phyloP scores from a whole-genome alignment of 2,888 invertebrate genomes.

The Cataglyphis altisquamis region DNA sequence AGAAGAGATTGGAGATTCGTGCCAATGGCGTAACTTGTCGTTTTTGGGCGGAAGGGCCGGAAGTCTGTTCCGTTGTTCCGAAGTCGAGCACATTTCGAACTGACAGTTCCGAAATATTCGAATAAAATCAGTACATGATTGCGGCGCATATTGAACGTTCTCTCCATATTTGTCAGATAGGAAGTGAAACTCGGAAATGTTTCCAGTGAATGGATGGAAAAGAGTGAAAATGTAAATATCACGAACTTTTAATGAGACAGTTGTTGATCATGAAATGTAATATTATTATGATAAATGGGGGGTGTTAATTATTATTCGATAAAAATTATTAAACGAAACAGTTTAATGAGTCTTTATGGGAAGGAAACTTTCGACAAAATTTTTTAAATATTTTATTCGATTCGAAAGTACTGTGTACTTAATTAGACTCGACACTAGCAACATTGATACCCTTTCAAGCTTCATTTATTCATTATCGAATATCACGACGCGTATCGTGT shows the following conservation, averaged over 20 bases:
- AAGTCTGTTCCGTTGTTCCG: not conserved
- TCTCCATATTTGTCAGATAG: not conserved
- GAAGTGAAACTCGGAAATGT: slow-evolving; percentile 11
- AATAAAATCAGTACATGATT: slow-evolving; percentile 40
- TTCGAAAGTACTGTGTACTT: not conserved
- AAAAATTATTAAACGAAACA: not conserved
- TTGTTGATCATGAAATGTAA: not conserved
- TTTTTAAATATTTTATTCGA: not conserved
- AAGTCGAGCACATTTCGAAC: slow-evolving; percentile 28
- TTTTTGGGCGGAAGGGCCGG: not conserved
- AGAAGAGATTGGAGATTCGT: slow-evolving; percentile 33
- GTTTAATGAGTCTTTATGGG: not conserved
- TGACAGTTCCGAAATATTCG: slow-evolving; percentile 25
- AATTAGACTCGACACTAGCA: not conserved
- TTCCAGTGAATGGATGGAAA: not conserved
- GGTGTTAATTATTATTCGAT: not conserved
- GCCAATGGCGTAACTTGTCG: slow-evolving; percentile 12
- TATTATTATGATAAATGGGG: not conserved
- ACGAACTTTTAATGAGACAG: not conserved
- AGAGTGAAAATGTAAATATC: slow-evolving; percentile 5
- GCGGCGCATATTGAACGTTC: slow-evolving; percentile 7
- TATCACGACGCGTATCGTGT: slow-evolving; percentile 17
- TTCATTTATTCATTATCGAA: slow-evolving; percentile 18
- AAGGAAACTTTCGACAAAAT: not conserved
- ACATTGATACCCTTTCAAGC: slow-evolving; percentile 11